Evolutionary conservation across 2,888 invertebrate genomes (phyloP), one percentile per base, ranked within the genome.

Genomic region (Drosophila putrida): DNA sequence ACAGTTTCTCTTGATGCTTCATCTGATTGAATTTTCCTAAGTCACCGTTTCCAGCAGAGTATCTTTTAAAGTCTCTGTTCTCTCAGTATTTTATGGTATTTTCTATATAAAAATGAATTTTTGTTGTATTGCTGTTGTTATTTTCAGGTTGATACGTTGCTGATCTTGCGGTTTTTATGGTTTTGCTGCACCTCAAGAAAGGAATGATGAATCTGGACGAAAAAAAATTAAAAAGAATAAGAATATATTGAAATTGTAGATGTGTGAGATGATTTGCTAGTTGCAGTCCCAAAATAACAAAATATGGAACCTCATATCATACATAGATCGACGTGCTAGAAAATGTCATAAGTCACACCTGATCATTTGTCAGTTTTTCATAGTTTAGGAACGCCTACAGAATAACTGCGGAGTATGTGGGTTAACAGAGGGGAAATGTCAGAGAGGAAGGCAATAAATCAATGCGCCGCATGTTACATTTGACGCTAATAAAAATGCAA

Each of bases 121-220:
- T 54, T 49, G n/a, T 27, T 53, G 25, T 49, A 53, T 47, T 41
- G 50, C 31, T 31, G 13, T 46, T 65, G 39, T 46, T 59, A 31
- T 69, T 88, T 76, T 77, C 86, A 81, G 83, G 75, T 90, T 90
- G 90, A 90, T 89, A 83, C 81, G 79, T 83, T 85, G 91, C 91
- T 91, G 91, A 91, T 89, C 88, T 84, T 91, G 91, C 89, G 91
- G 91, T 91, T 91, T 91, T 86, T 77, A 63, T 75, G 88, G 72
- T 75, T 78, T 79, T 69, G 63, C 64, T 61, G 68, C 6, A 41
- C 39, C 49, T 46, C 20, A 41, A 39, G 31, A 49, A 49, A 49
- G 39, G 39, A 59, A 59, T 59, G 11, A 46, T 57, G 46, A 57
- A 46, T 54, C 54, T 43, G n/a, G 15, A 53, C 59, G 41, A 62